Base-by-base conservation (phyloP, 1,140 invertebrate genomes). In the roundworm (Caenorhabditis elegans) region DNA sequence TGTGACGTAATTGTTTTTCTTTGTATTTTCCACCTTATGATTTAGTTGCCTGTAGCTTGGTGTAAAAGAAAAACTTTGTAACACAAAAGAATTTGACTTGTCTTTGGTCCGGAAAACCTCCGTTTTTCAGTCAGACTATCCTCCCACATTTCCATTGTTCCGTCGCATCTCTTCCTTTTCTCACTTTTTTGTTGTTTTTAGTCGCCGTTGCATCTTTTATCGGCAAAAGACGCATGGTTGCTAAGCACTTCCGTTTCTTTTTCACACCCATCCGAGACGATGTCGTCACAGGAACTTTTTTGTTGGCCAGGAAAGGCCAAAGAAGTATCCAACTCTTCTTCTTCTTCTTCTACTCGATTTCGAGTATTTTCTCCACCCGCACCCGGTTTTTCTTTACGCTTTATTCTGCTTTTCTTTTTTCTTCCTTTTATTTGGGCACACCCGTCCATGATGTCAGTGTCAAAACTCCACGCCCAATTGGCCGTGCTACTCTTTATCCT, bases 271-370 rank as follows among this genome's bases (percentile, higher is more conserved):
- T 22, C 34, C 60, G 60, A 70, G 60, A 70, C 60, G 60, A 70
- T 70, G 60, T 39, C 34, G 60, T 70, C 60, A 70, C 60, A 70
- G 60, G 60, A 70, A 70, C 60, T 70, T 70, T 70, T 70, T 70
- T 70, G 60, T 70, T 70, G 60, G n/a, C n/a, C n/a, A n/a, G n/a
- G 15, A 70, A 70, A 70, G 34, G 60, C 60, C 60, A 70, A 70
- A 70, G 60, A 70, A 70, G 22, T 39, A 39, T 39, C 34, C 60
- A 26, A 70, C 43, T 70, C 60, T 70, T 39, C 53, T 34, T 60
- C n/a, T n/a, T 49, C n/a, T n/a, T n/a, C n/a, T n/a, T n/a, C 47
- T 49, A 49, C 60, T 70, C 60, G 28, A 34, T 70, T 70, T 70
- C 60, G 36, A 70, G 60, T 70, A 70, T 70, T 70, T 70, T 70